Base-by-base conservation (phyloP, 2,113 vertebrate species). In the Phalacrocorax carbo region DNA sequence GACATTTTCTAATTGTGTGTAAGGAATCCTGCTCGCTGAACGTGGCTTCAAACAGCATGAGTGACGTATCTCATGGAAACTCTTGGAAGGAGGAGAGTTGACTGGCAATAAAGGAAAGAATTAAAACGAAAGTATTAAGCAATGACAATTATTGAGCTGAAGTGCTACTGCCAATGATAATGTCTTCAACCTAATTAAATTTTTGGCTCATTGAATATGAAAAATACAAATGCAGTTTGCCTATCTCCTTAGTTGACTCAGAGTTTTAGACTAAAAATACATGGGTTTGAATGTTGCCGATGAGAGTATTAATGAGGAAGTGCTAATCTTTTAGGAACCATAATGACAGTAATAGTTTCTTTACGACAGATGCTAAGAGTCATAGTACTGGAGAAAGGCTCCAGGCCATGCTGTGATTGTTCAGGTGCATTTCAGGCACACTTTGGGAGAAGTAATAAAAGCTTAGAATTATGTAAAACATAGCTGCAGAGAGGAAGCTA, bases 141-240 rank as follows among this genome's bases (percentile, higher is more conserved):
- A 75, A 69, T 81, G 87, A 72, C 92, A 95, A 88, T 96, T 92
- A 93, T 85, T 17, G 81, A 96, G 69, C 77, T 93, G 93, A 82
- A 90, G 80, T 76, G 75, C 80, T 77, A 11, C 79, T 86, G 91
- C 82, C 86, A 83, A 42, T 94, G 88, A 85, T 96, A 95, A 93
- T 95, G 82, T 64, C 86, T 95, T 95, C 88, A 88, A 79, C 48
- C 78, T 96, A 97, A 97, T 97, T 96, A 97, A 95, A 94, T 96
- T 82, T 95, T 96, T 97, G 96, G 91, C 91, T 97, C 92, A 96
- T 95, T 98, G 92, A 70, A 83, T 86, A 96, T 94, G 94, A 97
- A 87, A 96, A 96, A 96, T 93, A 94, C 57, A 96, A 95, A 95
- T 88, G 77, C 75, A 61, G 36, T 92, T 95, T 93, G 62, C 81